Evolutionary conservation across 2,888 invertebrate species (phyloP).

Genomic region (Asteroscopus sphinx): DNA sequence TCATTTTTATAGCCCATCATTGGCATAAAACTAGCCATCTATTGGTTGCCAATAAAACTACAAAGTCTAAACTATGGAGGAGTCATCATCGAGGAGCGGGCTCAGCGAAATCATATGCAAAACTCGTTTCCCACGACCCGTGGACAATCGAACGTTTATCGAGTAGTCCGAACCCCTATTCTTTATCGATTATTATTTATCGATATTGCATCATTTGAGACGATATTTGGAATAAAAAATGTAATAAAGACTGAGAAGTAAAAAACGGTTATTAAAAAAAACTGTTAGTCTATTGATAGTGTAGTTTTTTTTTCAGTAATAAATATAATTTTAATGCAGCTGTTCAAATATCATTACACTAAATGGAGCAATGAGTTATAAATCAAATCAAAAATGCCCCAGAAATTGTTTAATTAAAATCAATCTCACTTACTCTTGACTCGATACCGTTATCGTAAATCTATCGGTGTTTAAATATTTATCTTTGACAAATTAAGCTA

Average conservation of each 20-base stretch:
- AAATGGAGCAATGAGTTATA: conserved; percentile 39
- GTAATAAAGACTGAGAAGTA: conserved; percentile 10
- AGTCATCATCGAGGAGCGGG: conserved; percentile 50
- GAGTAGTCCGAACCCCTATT: conserved; percentile 65
- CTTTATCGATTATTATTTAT: conserved; percentile 60
- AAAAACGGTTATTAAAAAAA: conserved; percentile 3
- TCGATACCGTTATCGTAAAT: conserved; percentile 55
- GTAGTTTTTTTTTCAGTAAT: conserved; percentile 12
- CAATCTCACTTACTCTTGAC: conserved; percentile 39
- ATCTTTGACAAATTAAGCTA: conserved; percentile 59
- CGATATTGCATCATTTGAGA: conserved; percentile 44
- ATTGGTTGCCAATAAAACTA: conserved; percentile 53
- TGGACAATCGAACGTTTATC: conserved; percentile 78
- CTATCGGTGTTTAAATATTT: conserved; percentile 48
- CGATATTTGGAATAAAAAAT: conserved; percentile 23
- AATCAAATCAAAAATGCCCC: conserved; percentile 50
- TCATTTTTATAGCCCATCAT: conserved; percentile 49
- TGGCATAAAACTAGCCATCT: conserved; percentile 42
- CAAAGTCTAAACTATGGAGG: conserved; percentile 48
- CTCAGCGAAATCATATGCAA: conserved; percentile 79
- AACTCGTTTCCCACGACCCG: conserved; percentile 78
- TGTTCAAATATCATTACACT: conserved; percentile 48
- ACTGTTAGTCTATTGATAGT: background rate
- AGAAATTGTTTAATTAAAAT: conserved; percentile 56
- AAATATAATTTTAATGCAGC: conserved; percentile 10